These are phyloP conservation scores for Thecocarcelia acutangulata DNA, from an alignment of 2,888 invertebrate genomes.

Conservation along the genomic window DNA sequence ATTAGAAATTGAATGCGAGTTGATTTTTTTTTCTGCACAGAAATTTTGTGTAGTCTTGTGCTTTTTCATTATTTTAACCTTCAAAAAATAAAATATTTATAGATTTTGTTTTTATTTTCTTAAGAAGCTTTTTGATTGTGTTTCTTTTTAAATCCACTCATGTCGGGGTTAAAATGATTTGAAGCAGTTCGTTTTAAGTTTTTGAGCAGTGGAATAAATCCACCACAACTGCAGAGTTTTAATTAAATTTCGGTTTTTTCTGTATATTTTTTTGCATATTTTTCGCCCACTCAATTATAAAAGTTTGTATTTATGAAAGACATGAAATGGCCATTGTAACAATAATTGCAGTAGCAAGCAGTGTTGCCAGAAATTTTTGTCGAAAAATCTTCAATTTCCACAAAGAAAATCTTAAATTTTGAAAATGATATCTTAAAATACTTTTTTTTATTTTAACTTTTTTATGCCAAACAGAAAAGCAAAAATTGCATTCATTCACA, in stretches of 20 bases:
- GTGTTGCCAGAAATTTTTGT: too few species aligned
- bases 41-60: background rate
- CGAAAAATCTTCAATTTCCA: too few species aligned
- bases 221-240: conserved; percentile 18
- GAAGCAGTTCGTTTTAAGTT: conserved; percentile 7
- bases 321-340: too few species aligned
- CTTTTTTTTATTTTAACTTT: too few species aligned
- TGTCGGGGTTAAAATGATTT: conserved; percentile 46
- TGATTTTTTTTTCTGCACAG: background rate
- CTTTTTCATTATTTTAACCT: conserved; percentile 38
- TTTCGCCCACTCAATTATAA: conserved; percentile 8
- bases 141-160: conserved; percentile 15
- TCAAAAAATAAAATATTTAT: conserved; percentile 1
- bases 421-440: too few species aligned
- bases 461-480: too few species aligned
- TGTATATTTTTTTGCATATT: background rate
- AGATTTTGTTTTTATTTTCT: conserved; percentile 6
- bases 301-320: background rate
- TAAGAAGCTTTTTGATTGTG: conserved; percentile 24
- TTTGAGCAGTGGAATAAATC: too few species aligned
- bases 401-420: too few species aligned
- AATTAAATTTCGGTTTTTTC: conserved; percentile 6
- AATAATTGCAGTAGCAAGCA: too few species aligned
- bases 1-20: conserved; percentile 12
- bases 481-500: too few species aligned